Percentiles rank a stretch among this genome's conserved stretches.
These are phyloP conservation scores for Polia nebulosa DNA, from an alignment of 2,888 invertebrate species.

Conservation along the genomic window DNA sequence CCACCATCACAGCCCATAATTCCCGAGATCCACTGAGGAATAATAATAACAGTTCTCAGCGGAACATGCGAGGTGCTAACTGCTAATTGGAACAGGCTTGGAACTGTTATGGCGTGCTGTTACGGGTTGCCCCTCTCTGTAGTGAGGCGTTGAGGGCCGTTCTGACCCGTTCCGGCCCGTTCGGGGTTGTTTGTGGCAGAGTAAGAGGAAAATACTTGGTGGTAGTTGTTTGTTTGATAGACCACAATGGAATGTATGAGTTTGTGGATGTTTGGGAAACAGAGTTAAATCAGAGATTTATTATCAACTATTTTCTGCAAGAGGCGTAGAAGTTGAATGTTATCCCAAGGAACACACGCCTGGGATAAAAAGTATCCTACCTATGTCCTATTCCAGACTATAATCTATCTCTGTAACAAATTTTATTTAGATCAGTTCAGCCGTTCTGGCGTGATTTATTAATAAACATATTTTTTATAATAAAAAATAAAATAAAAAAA, in stretches of 20 bases:
- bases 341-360: too few species aligned
- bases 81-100: conserved; percentile 66
- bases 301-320: too few species aligned
- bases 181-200: conserved; percentile 28
- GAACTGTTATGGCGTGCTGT: conserved; percentile 63
- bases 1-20: conserved; percentile 7
- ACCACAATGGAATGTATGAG: not conserved
- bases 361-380: too few species aligned
- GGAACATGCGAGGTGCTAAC: conserved; percentile 62
- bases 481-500: too few species aligned
- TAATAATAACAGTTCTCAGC: conserved; percentile 47
- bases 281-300: too few species aligned
- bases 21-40: conserved; percentile 27
- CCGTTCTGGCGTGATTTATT: too few species aligned
- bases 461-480: too few species aligned
- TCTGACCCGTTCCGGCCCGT: conserved; percentile 20
- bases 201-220: not conserved
- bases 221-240: not conserved
- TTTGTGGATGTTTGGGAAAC: too few species aligned
- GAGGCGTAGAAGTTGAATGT: too few species aligned
- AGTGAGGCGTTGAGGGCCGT: conserved; percentile 31
- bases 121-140: conserved; percentile 22
- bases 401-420: too few species aligned
- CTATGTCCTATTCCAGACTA: too few species aligned
- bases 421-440: too few species aligned